phyloP scores from a whole-genome alignment of 1,140 invertebrate genomes.

The Penaeus chinensis region DNA sequence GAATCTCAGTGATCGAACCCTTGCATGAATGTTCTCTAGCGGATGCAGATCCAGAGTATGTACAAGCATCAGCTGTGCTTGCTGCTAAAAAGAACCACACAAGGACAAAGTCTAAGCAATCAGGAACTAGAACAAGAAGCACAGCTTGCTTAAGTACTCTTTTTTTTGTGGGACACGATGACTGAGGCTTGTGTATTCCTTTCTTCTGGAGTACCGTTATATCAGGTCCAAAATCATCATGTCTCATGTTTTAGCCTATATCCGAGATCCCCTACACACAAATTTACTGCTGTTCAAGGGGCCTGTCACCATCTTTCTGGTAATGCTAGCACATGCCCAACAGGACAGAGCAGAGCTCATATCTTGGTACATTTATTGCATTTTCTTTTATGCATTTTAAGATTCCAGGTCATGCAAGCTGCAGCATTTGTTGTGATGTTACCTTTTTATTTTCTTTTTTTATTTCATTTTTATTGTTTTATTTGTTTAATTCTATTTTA shows the following conservation, averaged over 20 bases:
- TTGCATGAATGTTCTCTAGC: conserved; percentile 42
- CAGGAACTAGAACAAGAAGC: conserved; percentile 21
- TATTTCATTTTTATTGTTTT: conserved; percentile 24
- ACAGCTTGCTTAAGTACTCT: conserved; percentile 42
- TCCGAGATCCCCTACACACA: conserved; percentile 10
- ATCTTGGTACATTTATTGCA: conserved; percentile 12
- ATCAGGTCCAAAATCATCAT: neutral
- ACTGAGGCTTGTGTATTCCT: conserved; percentile 1
- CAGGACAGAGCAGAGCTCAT: conserved; percentile 52
- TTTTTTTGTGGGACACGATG: conserved; percentile 35
- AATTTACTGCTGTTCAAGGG: conserved; percentile 23
- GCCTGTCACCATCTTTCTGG: conserved; percentile 22
- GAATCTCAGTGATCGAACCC: conserved; percentile 22
- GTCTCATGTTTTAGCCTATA: conserved; percentile 29
- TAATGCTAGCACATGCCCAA: conserved; percentile 48
- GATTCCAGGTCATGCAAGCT: conserved; percentile 41
- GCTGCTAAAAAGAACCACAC: neutral
- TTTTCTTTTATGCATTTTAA: conserved; percentile 31
- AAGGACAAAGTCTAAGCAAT: conserved; percentile 11
- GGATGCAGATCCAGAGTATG: conserved; percentile 22
- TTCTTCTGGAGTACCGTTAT: neutral
- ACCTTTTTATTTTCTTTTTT: conserved; percentile 4
- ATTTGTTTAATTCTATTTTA: conserved; percentile 32
- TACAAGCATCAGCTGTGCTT: conserved; percentile 40
- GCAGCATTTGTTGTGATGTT: conserved; percentile 27